These are phyloP conservation scores for Drosophila melanica DNA, from an alignment of 1,140 invertebrate genomes.

Conservation along the genomic window DNA sequence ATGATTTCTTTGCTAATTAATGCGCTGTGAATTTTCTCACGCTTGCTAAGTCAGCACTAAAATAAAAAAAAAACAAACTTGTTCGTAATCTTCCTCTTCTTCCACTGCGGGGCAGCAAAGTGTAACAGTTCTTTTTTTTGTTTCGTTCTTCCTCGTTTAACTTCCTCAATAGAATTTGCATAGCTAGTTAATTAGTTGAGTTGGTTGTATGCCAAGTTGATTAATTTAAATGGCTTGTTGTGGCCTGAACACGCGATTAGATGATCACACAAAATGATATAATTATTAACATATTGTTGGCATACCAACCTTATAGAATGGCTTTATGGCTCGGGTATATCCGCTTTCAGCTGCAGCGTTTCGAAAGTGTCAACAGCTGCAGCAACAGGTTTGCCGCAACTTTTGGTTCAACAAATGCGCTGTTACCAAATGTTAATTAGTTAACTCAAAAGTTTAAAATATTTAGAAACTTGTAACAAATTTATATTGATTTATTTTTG, in stretches of 20 bases:
- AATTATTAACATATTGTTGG: constrained; percentile 17
- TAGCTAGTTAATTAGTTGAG: constrained; percentile 42
- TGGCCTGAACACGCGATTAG: constrained; percentile 25
- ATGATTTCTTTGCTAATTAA: constrained; percentile 73
- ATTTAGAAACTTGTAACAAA: neutral
- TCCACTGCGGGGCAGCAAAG: constrained; percentile 40
- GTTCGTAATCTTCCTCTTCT: constrained; percentile 34
- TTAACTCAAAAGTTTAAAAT: constrained; percentile 1
- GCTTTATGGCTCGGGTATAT: constrained; percentile 16
- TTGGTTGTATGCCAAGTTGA: constrained; percentile 45
- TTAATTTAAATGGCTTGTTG: constrained; percentile 55
- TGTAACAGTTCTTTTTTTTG: constrained; percentile 47
- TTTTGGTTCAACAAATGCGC: neutral
- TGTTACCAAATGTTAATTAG: constrained; percentile 31
- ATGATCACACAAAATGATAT: constrained; percentile 37
- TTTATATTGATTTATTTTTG: neutral
- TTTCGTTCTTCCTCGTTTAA: constrained; percentile 6
- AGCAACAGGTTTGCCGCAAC: constrained; percentile 31
- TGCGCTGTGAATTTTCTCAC: constrained; percentile 79
- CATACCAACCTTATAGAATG: constrained; percentile 32
- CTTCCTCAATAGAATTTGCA: constrained; percentile 77
- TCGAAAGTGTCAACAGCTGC: constrained; percentile 17
- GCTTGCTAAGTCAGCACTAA: constrained; percentile 37
- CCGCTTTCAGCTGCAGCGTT: constrained; percentile 16
- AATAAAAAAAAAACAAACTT: constrained; percentile 37